Evolutionary conservation across 1,140 invertebrate species (phyloP).

Genomic region (Papilio polyxenes): DNA sequence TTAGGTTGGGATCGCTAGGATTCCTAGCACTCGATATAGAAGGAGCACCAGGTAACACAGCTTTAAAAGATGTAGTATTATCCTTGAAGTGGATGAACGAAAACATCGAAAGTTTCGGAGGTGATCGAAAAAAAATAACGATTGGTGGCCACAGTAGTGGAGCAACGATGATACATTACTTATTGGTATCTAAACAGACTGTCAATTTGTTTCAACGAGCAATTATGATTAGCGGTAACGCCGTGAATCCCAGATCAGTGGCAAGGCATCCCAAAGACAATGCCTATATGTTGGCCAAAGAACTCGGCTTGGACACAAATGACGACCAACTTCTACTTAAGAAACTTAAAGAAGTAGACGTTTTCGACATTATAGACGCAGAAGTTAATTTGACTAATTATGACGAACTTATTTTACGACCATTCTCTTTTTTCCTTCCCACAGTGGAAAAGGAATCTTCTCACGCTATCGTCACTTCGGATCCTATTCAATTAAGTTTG

Average conservation of each 20-base stretch:
- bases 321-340: conserved; percentile 34
- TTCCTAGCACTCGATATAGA: conserved; percentile 84
- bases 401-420: conserved; percentile 39
- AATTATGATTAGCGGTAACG: conserved; percentile 49
- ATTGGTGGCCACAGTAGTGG: conserved; percentile 75
- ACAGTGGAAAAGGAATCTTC: conserved; percentile 45
- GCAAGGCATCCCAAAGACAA: conserved; percentile 40
- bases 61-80: conserved; percentile 85
- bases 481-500: conserved; percentile 44
- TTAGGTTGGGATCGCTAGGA: conserved; percentile 83
- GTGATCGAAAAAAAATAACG: conserved; percentile 53
- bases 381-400: conserved; percentile 40
- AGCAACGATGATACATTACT: conserved; percentile 53
- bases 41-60: conserved; percentile 84
- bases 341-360: conserved; percentile 43
- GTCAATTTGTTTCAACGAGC: conserved; percentile 49
- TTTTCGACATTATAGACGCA: conserved; percentile 48
- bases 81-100: conserved; percentile 86
- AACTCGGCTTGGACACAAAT: conserved; percentile 41
- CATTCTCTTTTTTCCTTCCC: conserved; percentile 45
- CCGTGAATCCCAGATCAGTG: conserved; percentile 44
- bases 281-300: conserved; percentile 41
- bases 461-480: conserved; percentile 46
- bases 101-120: conserved; percentile 79
- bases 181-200: conserved; percentile 50